These are phyloP conservation scores for Leptopilina myrica DNA, from an alignment of 2,888 invertebrate species.

Conservation along the genomic window DNA sequence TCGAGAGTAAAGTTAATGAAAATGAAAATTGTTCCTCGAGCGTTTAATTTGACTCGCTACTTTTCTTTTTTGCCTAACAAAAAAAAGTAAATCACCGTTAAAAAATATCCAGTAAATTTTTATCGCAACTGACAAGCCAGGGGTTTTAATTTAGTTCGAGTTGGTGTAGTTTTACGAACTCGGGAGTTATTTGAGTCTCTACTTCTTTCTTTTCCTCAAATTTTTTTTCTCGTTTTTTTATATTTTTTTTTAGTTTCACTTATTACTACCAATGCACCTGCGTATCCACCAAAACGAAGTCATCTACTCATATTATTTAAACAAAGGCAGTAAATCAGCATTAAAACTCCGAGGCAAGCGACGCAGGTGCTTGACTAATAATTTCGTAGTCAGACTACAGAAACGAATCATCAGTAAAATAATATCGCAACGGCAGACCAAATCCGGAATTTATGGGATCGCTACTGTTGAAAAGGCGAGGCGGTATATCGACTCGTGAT, in stretches of 20 bases:
- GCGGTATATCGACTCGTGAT: constrained; percentile 26
- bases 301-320: constrained; percentile 33
- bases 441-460: constrained; percentile 15
- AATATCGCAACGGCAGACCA: constrained; percentile 3
- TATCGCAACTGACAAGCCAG: constrained; percentile 12
- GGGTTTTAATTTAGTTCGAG: constrained; percentile 25
- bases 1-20: background rate
- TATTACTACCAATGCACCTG: constrained; percentile 30
- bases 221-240: background rate
- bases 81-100: constrained; percentile 12
- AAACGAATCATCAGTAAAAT: constrained; percentile 31
- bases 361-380: constrained; percentile 35
- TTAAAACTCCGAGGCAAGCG: constrained; percentile 22
- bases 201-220: too few relatives aligned
- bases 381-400: constrained; percentile 16
- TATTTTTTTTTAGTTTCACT: background rate
- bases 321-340: constrained; percentile 29
- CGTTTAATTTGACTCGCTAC: constrained; percentile 1
- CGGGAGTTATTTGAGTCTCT: constrained; percentile 2
- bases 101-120: constrained; percentile 14
- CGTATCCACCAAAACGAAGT: background rate
- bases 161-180: constrained; percentile 18
- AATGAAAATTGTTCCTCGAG: background rate
- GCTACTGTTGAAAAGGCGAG: constrained; percentile 17
- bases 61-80: background rate